Evolutionary conservation across 2,888 invertebrate species (phyloP).

Genomic region (Euclidia mi): DNA sequence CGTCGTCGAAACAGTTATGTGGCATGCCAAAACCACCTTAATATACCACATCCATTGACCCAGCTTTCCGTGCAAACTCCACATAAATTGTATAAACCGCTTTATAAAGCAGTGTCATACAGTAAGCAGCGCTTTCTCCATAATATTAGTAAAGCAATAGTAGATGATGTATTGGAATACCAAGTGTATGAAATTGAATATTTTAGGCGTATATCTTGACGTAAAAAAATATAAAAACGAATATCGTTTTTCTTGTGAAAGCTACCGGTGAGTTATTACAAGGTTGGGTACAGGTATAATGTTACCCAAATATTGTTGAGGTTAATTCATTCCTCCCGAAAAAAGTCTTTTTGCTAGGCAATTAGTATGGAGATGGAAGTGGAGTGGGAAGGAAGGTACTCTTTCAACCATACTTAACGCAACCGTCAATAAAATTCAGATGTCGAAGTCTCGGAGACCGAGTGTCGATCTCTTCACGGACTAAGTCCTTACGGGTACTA

Average conservation of each 20-base stretch:
- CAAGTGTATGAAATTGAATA: conserved; percentile 51
- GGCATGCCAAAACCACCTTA: not conserved
- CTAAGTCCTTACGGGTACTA: too few relatives aligned
- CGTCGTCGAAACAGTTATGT: too few relatives aligned
- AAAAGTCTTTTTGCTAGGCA: too few relatives aligned
- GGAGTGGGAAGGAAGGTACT: too few relatives aligned
- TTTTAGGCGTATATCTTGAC: conserved; percentile 43
- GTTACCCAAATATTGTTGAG: too few relatives aligned
- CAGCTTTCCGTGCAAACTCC: not conserved
- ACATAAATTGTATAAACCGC: conserved; percentile 3
- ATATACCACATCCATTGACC: too few relatives aligned
- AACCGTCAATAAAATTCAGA: too few relatives aligned
- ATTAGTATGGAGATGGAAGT: too few relatives aligned
- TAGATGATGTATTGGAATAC: conserved; percentile 40
- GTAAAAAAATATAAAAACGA: conserved; percentile 8
- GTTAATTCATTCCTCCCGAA: too few relatives aligned
- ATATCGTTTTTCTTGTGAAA: not conserved
- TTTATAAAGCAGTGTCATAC: conserved; percentile 1
- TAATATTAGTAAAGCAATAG: conserved; percentile 24
- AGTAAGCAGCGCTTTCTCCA: conserved; percentile 4
- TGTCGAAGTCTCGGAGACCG: too few relatives aligned
- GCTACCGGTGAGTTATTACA: conserved; percentile 3
- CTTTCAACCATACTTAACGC: too few relatives aligned
- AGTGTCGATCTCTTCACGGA: too few relatives aligned
- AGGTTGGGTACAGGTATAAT: not conserved